Conservation (phyloP, 2,113 vertebrate species). For the Triplophysa dalaica region DNA sequence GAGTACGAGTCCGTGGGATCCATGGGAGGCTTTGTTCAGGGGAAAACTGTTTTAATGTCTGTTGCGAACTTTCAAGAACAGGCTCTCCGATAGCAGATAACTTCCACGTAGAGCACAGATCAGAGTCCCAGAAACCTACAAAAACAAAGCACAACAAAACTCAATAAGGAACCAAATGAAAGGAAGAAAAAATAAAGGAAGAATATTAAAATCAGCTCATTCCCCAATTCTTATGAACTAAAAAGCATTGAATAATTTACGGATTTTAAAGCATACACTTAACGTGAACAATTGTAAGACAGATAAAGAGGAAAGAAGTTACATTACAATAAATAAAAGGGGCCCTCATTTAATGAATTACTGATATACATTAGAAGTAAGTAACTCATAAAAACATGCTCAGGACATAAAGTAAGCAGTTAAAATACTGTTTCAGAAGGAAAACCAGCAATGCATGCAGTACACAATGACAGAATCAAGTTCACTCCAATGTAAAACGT, state of each 20-base stretch:
- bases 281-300: background rate
- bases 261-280: background rate
- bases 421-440: background rate
- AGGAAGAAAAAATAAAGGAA: background rate
- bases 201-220: background rate
- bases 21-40: constrained; percentile 75
- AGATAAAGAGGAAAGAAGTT: background rate
- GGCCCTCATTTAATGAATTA: background rate
- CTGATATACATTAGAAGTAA: background rate
- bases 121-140: constrained; percentile 84
- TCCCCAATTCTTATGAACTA: background rate
- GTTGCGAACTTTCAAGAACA: constrained; percentile 59
- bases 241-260: background rate
- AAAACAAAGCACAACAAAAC: background rate
- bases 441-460: background rate
- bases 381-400: background rate
- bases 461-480: background rate
- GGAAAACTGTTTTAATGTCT: constrained; percentile 58
- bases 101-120: constrained; percentile 70
- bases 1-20: constrained; percentile 81
- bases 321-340: background rate
- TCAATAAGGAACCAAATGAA: background rate
- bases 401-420: background rate
- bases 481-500: background rate
- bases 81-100: constrained; percentile 66